Base-by-base conservation (phyloP, 92 coral and sea anemone genomes). In the Diadumene lineata region DNA sequence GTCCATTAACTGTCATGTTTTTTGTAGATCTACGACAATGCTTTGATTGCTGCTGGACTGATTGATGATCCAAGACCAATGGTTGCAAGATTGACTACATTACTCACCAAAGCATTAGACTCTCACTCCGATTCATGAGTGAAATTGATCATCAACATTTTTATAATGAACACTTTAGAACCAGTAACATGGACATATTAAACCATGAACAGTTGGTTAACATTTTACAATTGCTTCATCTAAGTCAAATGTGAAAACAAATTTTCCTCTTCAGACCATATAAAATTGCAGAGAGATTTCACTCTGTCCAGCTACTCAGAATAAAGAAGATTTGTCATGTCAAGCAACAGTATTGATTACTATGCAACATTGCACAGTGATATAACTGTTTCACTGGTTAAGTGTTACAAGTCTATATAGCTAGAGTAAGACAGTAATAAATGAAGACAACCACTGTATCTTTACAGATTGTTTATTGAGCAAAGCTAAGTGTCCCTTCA, bases 41-140 rank as follows among this genome's bases (percentile, higher is more conserved):
- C 97, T 30, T 78, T 94, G 84, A 91, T 94, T 80, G 87, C 98
- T 46, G 98, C 98, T 43, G 98, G 98, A 63, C 78, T 94, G 77
- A 87, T 91, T 34, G 85, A 94, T 60, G 98, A 94, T 75, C 98
- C 98, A 3, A 83, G 98, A 8, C 81, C 90, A 72, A 94, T 94
- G 98, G 86, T 94, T 77, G 94, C 94, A 82, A 81, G 98, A 16
- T 80, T 94, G 50, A 94, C 84, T 60, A 73, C 90, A 21, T 74
- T 94, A 29, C 83, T 94, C 48, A 75, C 76, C 34, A 89, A 89
- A 64, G 97, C 85, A 31, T 77, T 94, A 65, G 97, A 88, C 64
- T 58, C 63, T 28, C 43, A 56, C 44, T 31, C 55, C 11, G 10
- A 53, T 3, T 16, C 4, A 16, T 3, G 60, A 53, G n/a, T 53